Evolutionary conservation across 2,888 invertebrate species (phyloP), one percentile per base, ranked within the genome.

Genomic region (Papilio gigon): DNA sequence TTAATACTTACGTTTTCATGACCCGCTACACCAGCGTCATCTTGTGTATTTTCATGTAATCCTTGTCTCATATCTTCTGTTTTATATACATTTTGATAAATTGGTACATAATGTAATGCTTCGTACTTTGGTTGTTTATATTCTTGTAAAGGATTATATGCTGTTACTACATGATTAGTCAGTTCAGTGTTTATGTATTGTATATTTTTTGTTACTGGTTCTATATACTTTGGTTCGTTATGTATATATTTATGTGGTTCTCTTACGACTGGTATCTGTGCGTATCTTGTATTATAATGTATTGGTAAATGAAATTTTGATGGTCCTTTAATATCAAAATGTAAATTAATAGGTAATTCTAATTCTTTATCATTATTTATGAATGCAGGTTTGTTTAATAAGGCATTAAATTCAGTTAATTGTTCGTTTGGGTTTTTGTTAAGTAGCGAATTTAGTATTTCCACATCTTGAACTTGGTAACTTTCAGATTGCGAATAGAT

Each of bases 371-470:
- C 75, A 56, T 81, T 17, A 11, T 30, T 68, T 25, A 27, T 76
- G 5, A 74, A 74, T n/a, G 77, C 75, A 0, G 72, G 71, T n/a
- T 76, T 71, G n/a, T 78, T 72, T 37, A 93, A 75, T n/a, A 94
- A 76, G 56, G 89, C 87, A 68, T 92, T 90, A 14, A 94, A 80
- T 67, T 92, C 90, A 64, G 89, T 80, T 11, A 93, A 75, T 73
- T 94, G 93, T 42, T 89, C 86, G 42, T 84, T 85, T 0, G 93
- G 92, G 12, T 84, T 82, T 77, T 93, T 92, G 1, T 88, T 88
- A 17, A 93, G 74, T 53, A 93, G 74, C 12, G 90, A 86, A 73
- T 87, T 92, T 1, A 93, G 77, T 9, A 89, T 83, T 47, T 87
- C 81, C 11, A 93, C 84, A 56, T 91, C 88, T 70, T 88, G 84